Evolutionary conservation across 2,888 invertebrate genomes (phyloP).

Genomic region (Folsomia candida): DNA sequence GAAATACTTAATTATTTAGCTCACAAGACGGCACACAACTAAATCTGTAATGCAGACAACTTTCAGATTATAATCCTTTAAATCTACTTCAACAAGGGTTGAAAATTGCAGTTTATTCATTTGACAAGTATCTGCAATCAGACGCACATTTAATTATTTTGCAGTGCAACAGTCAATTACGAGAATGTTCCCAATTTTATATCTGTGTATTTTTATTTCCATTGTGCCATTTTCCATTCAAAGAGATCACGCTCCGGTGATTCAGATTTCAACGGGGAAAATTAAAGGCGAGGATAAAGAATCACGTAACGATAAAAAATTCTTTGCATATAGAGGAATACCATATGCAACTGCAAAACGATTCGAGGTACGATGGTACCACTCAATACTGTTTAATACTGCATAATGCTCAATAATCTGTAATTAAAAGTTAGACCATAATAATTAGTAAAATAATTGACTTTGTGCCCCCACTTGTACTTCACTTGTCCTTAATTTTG

Average conservation of each 20-base stretch:
- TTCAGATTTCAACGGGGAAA: slow-evolving; percentile 32
- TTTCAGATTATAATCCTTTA: too few relatives aligned
- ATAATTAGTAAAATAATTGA: too few relatives aligned
- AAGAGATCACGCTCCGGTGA: slow-evolving; percentile 26
- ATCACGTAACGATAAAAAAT: slow-evolving; percentile 36
- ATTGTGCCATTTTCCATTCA: neutral
- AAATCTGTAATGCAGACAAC: too few relatives aligned
- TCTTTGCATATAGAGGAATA: slow-evolving; percentile 42
- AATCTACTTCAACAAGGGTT: too few relatives aligned
- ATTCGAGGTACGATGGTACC: slow-evolving; percentile 24
- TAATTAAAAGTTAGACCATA: too few relatives aligned
- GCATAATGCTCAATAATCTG: neutral
- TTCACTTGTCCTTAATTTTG: neutral
- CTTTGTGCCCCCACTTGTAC: too few relatives aligned
- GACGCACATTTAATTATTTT: too few relatives aligned
- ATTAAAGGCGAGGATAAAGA: slow-evolving; percentile 42
- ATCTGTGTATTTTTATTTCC: neutral
- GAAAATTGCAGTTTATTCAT: too few relatives aligned
- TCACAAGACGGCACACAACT: too few relatives aligned
- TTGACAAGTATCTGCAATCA: too few relatives aligned
- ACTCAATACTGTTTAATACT: neutral
- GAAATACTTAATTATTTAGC: too few relatives aligned
- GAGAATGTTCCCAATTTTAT: neutral
- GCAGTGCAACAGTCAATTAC: too few relatives aligned
- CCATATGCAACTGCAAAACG: slow-evolving; percentile 37